Conservation (phyloP, 1,140 invertebrate genomes). For the Periplaneta americana region DNA sequence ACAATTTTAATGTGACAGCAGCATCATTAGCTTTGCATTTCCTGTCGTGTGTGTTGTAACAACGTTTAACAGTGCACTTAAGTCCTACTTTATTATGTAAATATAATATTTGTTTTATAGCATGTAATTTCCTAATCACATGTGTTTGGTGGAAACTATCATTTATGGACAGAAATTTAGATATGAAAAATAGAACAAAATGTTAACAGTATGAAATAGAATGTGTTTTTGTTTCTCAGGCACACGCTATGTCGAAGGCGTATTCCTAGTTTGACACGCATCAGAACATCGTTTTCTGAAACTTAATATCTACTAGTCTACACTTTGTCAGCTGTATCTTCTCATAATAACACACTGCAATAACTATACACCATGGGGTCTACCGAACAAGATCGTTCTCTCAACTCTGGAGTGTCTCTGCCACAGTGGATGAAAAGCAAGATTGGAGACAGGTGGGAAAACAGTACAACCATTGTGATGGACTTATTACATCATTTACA, state of each 20-base stretch:
- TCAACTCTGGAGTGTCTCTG: conserved; percentile 16
- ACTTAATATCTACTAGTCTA: neutral
- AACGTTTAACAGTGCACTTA: too few relatives aligned
- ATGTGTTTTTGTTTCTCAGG: neutral
- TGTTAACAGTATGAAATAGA: neutral
- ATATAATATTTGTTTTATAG: too few relatives aligned
- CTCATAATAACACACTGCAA: neutral
- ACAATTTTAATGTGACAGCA: neutral
- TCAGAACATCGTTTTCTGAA: neutral
- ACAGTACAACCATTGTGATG: neutral
- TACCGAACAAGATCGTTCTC: conserved; percentile 7
- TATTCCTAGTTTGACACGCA: neutral
- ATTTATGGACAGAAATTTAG: neutral
- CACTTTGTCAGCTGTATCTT: neutral
- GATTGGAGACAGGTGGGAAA: conserved; percentile 17
- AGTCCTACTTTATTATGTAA: too few relatives aligned
- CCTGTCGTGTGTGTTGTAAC: too few relatives aligned
- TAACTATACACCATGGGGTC: conserved; percentile 16
- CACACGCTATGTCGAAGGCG: neutral
- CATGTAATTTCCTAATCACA: too few relatives aligned
- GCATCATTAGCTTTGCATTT: neutral
- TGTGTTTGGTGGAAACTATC: neutral
- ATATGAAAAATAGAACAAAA: neutral
- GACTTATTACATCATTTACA: too few relatives aligned
- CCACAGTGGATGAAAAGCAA: conserved; percentile 23